Evolutionary conservation across 2,888 invertebrate species (phyloP).

Genomic region (Crocallis elinguaria): DNA sequence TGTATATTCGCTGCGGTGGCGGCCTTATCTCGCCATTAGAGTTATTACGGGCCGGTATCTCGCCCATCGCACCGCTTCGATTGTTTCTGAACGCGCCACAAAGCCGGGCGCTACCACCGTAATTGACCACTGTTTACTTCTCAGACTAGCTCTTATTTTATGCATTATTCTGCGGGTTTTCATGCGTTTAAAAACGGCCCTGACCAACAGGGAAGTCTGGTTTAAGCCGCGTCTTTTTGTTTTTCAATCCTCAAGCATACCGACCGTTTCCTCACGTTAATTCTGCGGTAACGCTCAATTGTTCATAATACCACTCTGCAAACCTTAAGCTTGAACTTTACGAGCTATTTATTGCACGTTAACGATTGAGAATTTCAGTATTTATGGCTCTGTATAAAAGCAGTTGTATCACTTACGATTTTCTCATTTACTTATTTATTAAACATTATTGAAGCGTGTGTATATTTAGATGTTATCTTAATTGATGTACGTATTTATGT

Average conservation of each 20-base stretch:
- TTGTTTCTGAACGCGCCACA: constrained; percentile 80
- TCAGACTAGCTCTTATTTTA: constrained; percentile 75
- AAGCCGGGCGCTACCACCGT: constrained; percentile 74
- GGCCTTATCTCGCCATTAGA: constrained; percentile 83
- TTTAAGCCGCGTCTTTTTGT: constrained; percentile 46
- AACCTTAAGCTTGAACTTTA: constrained; percentile 52
- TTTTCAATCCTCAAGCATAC: constrained; percentile 32
- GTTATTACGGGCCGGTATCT: constrained; percentile 82
- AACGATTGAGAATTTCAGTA: constrained; percentile 46
- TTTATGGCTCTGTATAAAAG: constrained; percentile 50
- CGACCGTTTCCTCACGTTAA: constrained; percentile 27
- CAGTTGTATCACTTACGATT: constrained; percentile 53
- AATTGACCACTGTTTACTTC: constrained; percentile 84
- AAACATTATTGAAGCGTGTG: constrained; percentile 28
- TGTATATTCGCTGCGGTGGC: constrained; percentile 70
- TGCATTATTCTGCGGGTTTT: constrained; percentile 67
- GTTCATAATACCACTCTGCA: constrained; percentile 45
- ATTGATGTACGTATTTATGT: constrained; percentile 2
- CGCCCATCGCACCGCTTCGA: constrained; percentile 82
- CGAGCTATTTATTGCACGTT: constrained; percentile 57
- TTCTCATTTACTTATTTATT: constrained; percentile 47
- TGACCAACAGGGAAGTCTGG: constrained; percentile 52
- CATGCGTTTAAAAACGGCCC: constrained; percentile 47
- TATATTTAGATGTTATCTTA: constrained; percentile 17
- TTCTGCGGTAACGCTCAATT: constrained; percentile 39